phyloP scores from a whole-genome alignment of 1,140 invertebrate species.

The Archivesica marissinica region DNA sequence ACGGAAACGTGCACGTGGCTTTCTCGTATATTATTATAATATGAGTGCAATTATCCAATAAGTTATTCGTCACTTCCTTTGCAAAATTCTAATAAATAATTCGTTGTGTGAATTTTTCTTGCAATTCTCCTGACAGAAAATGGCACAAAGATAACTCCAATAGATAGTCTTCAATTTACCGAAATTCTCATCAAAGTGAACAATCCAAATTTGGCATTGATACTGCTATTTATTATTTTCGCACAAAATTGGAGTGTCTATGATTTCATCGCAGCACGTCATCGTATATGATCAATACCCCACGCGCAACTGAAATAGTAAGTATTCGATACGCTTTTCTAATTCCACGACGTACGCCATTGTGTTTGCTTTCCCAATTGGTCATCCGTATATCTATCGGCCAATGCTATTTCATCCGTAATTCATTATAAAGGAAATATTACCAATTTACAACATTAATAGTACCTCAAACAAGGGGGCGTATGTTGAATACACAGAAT shows the following conservation, averaged over 20 bases:
- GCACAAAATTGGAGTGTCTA: neutral
- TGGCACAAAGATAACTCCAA: neutral
- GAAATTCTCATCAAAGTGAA: neutral
- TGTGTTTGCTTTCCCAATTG: neutral
- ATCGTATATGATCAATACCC: conserved; percentile 11
- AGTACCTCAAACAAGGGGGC: no score
- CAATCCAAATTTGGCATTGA: neutral
- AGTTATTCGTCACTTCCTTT: neutral
- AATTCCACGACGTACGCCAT: neutral
- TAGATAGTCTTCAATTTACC: neutral
- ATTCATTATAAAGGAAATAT: no score
- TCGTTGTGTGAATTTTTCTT: neutral
- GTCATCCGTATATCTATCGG: no score
- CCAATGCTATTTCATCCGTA: no score
- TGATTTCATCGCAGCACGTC: neutral
- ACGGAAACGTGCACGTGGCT: no score
- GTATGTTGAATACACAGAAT: no score
- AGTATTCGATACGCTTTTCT: neutral
- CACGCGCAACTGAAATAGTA: neutral
- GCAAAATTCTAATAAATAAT: neutral
- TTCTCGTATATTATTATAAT: no score
- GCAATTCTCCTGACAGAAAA: neutral
- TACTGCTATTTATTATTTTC: neutral
- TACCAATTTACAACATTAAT: no score
- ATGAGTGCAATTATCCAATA: no score